Evolutionary conservation across 2,797 vertebrate species (phyloP).

Genomic region (Aulostomus chinensis): DNA sequence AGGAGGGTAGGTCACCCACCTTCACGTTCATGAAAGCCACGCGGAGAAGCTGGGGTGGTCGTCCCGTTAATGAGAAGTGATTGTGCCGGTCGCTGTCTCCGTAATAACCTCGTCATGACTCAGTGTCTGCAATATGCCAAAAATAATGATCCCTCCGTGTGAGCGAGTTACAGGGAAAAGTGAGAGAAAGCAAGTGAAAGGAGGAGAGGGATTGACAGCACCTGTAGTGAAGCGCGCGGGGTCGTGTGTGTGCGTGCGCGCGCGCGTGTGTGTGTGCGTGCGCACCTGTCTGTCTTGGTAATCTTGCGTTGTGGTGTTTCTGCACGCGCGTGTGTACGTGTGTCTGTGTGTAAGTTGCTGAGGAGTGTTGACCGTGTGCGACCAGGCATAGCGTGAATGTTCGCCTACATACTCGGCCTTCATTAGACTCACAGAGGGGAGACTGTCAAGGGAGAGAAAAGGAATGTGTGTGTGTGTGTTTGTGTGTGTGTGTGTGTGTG

Average conservation of each 20-base stretch:
- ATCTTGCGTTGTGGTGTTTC: too few species aligned
- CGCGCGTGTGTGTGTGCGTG: constrained; percentile 16
- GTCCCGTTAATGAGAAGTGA: constrained; percentile 42
- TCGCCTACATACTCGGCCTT: constrained; percentile 63
- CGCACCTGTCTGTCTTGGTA: too few species aligned
- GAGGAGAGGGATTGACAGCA: constrained; percentile 33
- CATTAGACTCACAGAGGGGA: constrained; percentile 60
- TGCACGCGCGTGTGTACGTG: too few species aligned
- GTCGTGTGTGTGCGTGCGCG: neutral
- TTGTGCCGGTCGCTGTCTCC: constrained; percentile 15
- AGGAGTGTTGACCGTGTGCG: constrained; percentile 46
- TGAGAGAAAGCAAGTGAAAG: constrained; percentile 18
- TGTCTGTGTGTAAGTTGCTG: constrained; percentile 25
- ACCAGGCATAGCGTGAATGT: constrained; percentile 46
- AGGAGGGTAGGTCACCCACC: constrained; percentile 88
- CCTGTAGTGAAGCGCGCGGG: constrained; percentile 27
- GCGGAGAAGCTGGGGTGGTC: constrained; percentile 12
- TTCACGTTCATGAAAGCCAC: neutral
- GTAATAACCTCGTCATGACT: constrained; percentile 31
- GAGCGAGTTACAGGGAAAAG: constrained; percentile 21
- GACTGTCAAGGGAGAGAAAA: constrained; percentile 29
- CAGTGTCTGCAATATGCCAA: constrained; percentile 36
- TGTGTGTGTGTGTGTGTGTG: constrained; percentile 10
- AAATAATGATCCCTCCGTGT: constrained; percentile 51
- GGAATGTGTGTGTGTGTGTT: too few species aligned